A percentile compares a stretch with the other conserved stretches of the same genome.
phyloP scores from a whole-genome alignment of 2,113 vertebrate genomes.

The Cairina moschata region DNA sequence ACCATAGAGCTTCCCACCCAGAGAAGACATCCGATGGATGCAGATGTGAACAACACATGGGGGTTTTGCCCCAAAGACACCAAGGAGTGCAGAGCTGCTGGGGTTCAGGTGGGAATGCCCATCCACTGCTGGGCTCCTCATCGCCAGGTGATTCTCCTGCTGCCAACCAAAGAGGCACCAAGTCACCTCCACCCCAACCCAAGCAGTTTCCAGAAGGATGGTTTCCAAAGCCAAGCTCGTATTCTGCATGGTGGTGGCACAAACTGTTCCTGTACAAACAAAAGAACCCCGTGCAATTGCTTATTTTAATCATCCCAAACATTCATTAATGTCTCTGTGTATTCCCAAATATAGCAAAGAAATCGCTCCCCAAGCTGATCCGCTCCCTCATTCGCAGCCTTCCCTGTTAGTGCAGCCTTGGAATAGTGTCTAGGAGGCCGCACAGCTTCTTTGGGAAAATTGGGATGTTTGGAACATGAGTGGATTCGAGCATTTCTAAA shows the following conservation, averaged over 20 bases:
- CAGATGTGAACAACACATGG: neutral
- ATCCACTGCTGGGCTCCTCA: neutral
- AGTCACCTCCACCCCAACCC: neutral
- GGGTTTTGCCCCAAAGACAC: neutral
- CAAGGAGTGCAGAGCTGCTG: rapidly evolving
- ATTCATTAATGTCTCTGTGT: neutral
- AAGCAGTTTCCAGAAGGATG: neutral
- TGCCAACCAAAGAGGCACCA: neutral
- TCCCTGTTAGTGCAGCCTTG: neutral
- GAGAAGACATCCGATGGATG: neutral
- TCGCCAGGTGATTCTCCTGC: neutral
- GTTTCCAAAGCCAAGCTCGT: neutral
- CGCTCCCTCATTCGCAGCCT: neutral
- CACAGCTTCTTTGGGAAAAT: slow-evolving; percentile 2
- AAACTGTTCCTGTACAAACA: neutral
- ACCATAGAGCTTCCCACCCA: neutral
- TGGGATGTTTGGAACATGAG: slow-evolving; percentile 32
- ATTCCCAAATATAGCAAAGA: slow-evolving; percentile 17
- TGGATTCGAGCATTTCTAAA: slow-evolving; percentile 13
- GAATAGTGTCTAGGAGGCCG: neutral
- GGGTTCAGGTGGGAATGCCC: neutral
- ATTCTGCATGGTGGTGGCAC: neutral
- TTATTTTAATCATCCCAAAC: neutral
- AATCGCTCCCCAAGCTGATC: neutral
- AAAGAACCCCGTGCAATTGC: neutral